These are phyloP conservation scores for Caenorhabditis uteleia DNA, from an alignment of 2,888 invertebrate genomes.

Conservation along the genomic window DNA sequence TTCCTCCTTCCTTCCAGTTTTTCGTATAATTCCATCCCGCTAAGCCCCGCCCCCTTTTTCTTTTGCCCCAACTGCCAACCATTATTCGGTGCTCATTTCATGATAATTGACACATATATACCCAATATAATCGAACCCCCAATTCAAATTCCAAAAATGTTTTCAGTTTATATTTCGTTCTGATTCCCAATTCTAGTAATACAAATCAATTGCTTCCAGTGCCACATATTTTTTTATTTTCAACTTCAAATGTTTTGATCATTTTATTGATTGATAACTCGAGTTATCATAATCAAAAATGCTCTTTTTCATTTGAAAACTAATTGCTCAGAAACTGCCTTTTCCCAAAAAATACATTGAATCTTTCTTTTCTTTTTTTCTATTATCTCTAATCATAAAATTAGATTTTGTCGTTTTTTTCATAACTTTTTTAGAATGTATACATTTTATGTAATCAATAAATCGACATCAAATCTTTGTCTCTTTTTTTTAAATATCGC, in stretches of 20 bases:
- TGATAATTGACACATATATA: slow-evolving; percentile 1
- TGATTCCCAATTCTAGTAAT: background rate
- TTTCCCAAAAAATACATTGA: slow-evolving; percentile 2
- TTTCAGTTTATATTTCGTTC: slow-evolving; percentile 9
- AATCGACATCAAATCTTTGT: too few species aligned
- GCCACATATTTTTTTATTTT: slow-evolving; percentile 22
- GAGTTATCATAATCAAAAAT: background rate
- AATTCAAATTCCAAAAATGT: background rate
- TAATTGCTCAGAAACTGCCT: slow-evolving; percentile 42
- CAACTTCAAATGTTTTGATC: slow-evolving; percentile 3
- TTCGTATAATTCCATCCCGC: too few species aligned
- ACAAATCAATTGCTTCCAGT: slow-evolving; percentile 16
- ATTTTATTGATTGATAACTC: background rate
- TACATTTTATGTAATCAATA: too few species aligned
- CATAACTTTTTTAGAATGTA: too few species aligned
- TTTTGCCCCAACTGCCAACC: slow-evolving; percentile 11
- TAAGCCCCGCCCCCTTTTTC: too few species aligned
- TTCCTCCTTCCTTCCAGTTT: too few species aligned
- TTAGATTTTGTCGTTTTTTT: too few species aligned
- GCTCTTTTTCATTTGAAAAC: background rate
- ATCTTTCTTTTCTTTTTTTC: too few species aligned
- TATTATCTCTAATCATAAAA: too few species aligned
- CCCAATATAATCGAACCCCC: slow-evolving; percentile 1
- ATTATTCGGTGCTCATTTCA: slow-evolving; percentile 11
- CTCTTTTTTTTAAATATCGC: too few species aligned